These are phyloP conservation scores for Forpus xanthops DNA, from an alignment of 2,797 vertebrate genomes.

Conservation along the genomic window DNA sequence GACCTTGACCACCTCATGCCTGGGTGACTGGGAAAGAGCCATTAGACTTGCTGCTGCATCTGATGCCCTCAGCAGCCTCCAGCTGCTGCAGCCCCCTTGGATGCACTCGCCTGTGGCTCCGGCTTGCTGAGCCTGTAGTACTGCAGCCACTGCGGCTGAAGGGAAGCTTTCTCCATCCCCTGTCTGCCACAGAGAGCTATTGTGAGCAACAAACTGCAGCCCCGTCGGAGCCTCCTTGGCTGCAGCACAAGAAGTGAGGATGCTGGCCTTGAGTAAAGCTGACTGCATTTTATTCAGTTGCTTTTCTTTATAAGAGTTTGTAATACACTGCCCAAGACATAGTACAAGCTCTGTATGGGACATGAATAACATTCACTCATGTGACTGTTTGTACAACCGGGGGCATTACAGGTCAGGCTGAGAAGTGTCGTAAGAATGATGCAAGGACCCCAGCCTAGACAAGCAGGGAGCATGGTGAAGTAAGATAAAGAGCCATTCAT, in stretches of 20 bases:
- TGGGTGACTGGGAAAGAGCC: not conserved
- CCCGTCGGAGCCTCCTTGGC: not conserved
- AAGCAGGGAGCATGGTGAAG: not conserved
- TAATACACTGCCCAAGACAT: not conserved
- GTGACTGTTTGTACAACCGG: slow-evolving; percentile 25
- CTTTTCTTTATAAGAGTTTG: slow-evolving; percentile 19
- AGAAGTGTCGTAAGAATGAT: slow-evolving; percentile 34
- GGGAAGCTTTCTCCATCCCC: not conserved
- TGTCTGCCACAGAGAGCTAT: slow-evolving; percentile 2
- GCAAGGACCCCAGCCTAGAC: slow-evolving; percentile 22
- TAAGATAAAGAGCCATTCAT: slow-evolving; percentile 52
- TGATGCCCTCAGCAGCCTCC: accelerated
- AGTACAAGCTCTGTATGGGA: slow-evolving; percentile 48
- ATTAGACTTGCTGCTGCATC: accelerated
- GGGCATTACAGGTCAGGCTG: slow-evolving; percentile 38
- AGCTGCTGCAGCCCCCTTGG: not conserved
- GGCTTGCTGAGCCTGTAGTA: accelerated
- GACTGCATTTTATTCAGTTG: not conserved
- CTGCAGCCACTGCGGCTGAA: not conserved
- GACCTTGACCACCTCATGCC: not conserved
- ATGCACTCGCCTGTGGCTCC: not conserved
- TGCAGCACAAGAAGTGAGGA: not conserved
- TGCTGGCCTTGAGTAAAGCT: slow-evolving; percentile 27
- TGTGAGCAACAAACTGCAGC: not conserved
- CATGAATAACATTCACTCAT: slow-evolving; percentile 32